Base-by-base conservation (phyloP, 2,113 vertebrate species). In the Oriolus oriolus region DNA sequence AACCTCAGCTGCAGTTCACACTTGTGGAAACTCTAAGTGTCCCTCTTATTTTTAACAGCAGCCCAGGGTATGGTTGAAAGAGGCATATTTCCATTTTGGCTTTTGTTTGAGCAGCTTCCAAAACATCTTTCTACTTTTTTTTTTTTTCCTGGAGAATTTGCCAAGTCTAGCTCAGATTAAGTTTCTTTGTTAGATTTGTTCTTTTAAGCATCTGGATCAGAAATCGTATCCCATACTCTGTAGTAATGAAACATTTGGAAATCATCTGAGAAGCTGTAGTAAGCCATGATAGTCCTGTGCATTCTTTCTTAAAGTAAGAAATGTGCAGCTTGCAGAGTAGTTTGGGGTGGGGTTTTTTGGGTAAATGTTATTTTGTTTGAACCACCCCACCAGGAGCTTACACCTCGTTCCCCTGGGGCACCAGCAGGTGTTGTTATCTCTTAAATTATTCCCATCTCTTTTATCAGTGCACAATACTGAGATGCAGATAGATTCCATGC, bases 71-170 rank as follows among this genome's bases (percentile, higher is more conserved):
- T 87, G 84, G 95, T 95, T 95, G 96, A 96, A 82, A 90, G 94
- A 96, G 84, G 96, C 88, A 79, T 95, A 97, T 96, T 98, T 98
- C 97, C 97, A 93, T 95, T 97, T 97, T 90, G 97, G 84, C 79
- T 97, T 98, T 98, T 97, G 97, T 98, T 98, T 98, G 98, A 98
- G 97, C 96, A 68, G 96, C 96, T 98, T 98, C 98, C 98, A 98
- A 98, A 98, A 97, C 92, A 97, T 97, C 91, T 78, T 97, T 96
- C 93, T 97, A n/a, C 91, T 93, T 89, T 70, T 86, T 44, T 41
- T 23, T 45, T 37, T 11, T 37, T 56, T 70, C 78, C 78, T 87
- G 74, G 97, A 97, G 96, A 96, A 94, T 84, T 95, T 97, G 97
- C 97, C 98, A 98, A 97, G 96, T 97, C 94, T 93, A 95, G 96